A percentile compares a stretch with the other conserved stretches of the same genome.
phyloP scores from a whole-genome alignment of 1,140 invertebrate species.

The Prorops nasuta region DNA sequence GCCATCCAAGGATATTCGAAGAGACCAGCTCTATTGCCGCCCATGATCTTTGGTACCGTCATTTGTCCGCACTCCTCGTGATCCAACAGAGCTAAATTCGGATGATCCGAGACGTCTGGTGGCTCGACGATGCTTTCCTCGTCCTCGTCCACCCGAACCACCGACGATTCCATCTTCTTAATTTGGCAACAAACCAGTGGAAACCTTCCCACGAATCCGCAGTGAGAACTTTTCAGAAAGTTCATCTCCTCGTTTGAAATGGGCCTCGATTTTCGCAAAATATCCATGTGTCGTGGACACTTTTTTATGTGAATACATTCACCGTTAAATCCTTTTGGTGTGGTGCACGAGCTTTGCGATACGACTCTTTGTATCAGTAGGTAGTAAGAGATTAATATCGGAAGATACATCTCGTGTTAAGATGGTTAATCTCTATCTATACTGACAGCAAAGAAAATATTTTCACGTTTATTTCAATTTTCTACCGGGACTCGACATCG shows the following conservation, averaged over 20 bases:
- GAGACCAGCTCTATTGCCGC: constrained; percentile 57
- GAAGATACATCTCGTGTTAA: too few relatives aligned
- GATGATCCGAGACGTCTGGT: constrained; percentile 2
- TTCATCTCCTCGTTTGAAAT: constrained; percentile 32
- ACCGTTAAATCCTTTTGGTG: constrained; percentile 6
- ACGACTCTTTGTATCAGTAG: too few relatives aligned
- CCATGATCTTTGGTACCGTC: constrained; percentile 50
- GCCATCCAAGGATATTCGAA: constrained; percentile 66
- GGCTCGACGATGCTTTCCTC: neutral
- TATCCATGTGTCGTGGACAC: constrained; percentile 8
- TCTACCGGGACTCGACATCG: too few relatives aligned
- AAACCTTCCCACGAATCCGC: constrained; percentile 50
- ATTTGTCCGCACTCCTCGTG: constrained; percentile 38
- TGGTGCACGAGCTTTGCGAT: too few relatives aligned
- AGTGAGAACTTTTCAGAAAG: constrained; percentile 40
- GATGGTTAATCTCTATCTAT: too few relatives aligned
- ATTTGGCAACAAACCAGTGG: constrained; percentile 53
- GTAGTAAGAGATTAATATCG: too few relatives aligned
- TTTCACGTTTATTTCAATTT: too few relatives aligned
- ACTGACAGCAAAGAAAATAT: too few relatives aligned
- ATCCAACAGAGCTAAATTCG: constrained; percentile 51
- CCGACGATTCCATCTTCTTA: neutral
- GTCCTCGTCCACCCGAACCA: neutral
- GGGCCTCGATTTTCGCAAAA: constrained; percentile 23
- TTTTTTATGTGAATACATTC: constrained; percentile 15